Evolutionary conservation across 2,797 vertebrate species (phyloP).

Genomic region (Graptemys geographica): DNA sequence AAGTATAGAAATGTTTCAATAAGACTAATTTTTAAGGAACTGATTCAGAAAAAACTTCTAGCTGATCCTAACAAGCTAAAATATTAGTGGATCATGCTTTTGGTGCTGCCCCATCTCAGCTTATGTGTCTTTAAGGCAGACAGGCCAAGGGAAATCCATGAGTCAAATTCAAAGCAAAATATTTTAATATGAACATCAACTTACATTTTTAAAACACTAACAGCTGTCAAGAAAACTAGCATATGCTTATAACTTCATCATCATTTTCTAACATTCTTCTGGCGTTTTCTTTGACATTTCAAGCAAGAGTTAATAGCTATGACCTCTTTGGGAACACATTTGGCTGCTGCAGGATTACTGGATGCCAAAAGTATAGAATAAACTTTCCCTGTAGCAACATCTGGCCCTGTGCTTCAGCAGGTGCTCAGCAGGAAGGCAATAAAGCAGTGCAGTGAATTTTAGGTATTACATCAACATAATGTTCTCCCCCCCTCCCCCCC

Average conservation of each 20-base stretch:
- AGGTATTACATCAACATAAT: not conserved
- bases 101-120: not conserved
- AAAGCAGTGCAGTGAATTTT: not conserved
- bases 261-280: not conserved
- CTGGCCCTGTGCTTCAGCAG: constrained; percentile 29
- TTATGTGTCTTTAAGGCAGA: not conserved
- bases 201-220: not conserved
- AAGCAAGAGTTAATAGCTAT: not conserved
- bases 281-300: constrained; percentile 5
- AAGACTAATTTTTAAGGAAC: not conserved
- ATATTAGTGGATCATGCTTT: not conserved
- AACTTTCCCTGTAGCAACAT: not conserved
- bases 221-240: not conserved
- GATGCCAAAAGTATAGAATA: constrained; percentile 37
- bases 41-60: not conserved
- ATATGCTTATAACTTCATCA: not conserved
- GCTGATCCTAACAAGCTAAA: too few species aligned
- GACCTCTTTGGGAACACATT: not conserved
- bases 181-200: fast-evolving
- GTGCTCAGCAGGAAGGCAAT: not conserved
- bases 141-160: too few species aligned
- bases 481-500: not conserved
- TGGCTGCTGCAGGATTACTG: constrained; percentile 5
- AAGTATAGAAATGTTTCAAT: not conserved
- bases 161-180: not conserved